Evolutionary conservation across 1,140 invertebrate genomes (phyloP).

Genomic region (Bathynomus jamesi): DNA sequence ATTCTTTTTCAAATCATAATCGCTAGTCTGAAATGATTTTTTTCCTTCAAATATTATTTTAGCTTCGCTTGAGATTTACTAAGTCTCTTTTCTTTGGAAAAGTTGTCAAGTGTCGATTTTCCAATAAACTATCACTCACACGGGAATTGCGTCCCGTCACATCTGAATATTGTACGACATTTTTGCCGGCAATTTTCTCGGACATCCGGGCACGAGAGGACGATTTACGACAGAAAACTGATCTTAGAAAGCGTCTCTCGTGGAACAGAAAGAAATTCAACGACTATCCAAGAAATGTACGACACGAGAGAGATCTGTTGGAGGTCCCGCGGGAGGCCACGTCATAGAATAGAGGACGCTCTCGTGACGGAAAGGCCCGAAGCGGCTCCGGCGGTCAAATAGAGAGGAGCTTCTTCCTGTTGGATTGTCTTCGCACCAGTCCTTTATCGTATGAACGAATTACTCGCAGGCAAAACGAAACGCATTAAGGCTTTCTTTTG

Average conservation of each 20-base stretch:
- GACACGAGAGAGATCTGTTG: neutral
- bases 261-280: neutral
- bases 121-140: neutral
- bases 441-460: no score
- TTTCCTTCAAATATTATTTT: neutral
- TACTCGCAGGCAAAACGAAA: no score
- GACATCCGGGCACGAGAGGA: neutral
- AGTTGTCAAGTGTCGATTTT: neutral
- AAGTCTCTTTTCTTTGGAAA: neutral
- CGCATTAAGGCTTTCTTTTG: no score
- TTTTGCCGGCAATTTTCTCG: neutral
- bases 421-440: neutral
- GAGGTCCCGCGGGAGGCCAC: neutral
- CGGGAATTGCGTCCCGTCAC: neutral
- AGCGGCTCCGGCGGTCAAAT: neutral
- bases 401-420: neutral
- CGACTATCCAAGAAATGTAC: neutral
- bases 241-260: neutral
- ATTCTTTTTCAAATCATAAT: neutral
- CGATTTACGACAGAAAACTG: neutral
- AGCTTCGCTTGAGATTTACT: neutral
- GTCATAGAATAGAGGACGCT: neutral
- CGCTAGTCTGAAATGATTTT: neutral
- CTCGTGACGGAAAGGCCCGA: neutral
- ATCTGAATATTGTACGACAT: neutral